phyloP scores from a whole-genome alignment of 2,113 vertebrate species.

The Orcinus orca region DNA sequence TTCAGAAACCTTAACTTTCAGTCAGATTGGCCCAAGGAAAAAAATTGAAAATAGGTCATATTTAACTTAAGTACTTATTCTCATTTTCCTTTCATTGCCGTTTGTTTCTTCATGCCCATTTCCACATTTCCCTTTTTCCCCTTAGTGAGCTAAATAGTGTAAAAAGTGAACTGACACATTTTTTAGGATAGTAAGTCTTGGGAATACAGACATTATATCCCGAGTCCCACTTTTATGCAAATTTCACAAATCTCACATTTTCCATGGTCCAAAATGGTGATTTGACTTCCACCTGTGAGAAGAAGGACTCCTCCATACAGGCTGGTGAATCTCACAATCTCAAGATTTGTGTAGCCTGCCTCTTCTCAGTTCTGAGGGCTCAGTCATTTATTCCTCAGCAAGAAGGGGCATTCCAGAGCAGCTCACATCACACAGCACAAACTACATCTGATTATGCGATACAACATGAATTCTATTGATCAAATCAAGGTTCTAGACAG shows the following conservation, averaged over 20 bases:
- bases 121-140: background rate
- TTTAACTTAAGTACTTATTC: background rate
- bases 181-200: background rate
- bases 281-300: background rate
- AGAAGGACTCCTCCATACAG: background rate
- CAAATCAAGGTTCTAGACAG: background rate
- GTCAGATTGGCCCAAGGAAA: background rate
- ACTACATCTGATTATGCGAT: background rate
- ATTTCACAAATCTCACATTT: background rate
- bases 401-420: background rate
- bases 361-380: background rate
- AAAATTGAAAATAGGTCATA: background rate
- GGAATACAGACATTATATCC: background rate
- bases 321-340: background rate
- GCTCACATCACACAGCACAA: background rate
- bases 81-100: background rate
- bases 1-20: background rate
- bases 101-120: background rate
- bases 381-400: background rate
- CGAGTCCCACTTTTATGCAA: background rate
- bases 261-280: background rate
- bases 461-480: background rate
- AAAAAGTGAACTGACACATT: background rate
- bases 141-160: background rate
- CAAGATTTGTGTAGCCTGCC: background rate